phyloP scores from a whole-genome alignment of 2,797 vertebrate species.

The Rhinatrema bivittatum region DNA sequence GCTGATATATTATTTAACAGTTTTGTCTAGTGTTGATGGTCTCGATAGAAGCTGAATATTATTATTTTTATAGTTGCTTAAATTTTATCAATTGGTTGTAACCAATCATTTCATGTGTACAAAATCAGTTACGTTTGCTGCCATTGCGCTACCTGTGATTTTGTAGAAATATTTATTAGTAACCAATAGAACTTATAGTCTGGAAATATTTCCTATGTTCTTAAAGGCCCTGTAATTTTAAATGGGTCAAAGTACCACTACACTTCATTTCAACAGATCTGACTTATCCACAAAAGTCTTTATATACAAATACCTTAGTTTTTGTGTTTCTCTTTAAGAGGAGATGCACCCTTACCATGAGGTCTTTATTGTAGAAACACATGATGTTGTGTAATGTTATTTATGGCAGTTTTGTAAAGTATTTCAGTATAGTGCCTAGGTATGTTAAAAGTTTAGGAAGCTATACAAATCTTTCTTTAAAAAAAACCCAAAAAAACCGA shows the following conservation, averaged over 20 bases:
- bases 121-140: slow-evolving; percentile 29
- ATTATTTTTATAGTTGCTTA: slow-evolving; percentile 55
- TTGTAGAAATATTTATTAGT: slow-evolving; percentile 46
- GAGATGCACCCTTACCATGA: slow-evolving; percentile 50
- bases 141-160: slow-evolving; percentile 44
- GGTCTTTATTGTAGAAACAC: slow-evolving; percentile 62
- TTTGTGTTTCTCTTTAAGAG: slow-evolving; percentile 67
- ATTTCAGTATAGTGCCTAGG: slow-evolving; percentile 61
- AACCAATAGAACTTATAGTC: slow-evolving; percentile 33
- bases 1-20: slow-evolving; percentile 52
- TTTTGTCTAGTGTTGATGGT: slow-evolving; percentile 61
- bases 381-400: slow-evolving; percentile 61
- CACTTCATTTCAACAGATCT: slow-evolving; percentile 42
- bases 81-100: slow-evolving; percentile 34
- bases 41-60: slow-evolving; percentile 58
- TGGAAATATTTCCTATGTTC: slow-evolving; percentile 36
- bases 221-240: slow-evolving; percentile 29
- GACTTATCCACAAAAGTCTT: slow-evolving; percentile 43
- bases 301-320: slow-evolving; percentile 61
- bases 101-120: slow-evolving; percentile 29
- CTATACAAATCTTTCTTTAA: slow-evolving; percentile 58
- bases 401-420: slow-evolving; percentile 70
- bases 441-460: slow-evolving; percentile 45
- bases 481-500: slow-evolving; percentile 54
- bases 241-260: too few species aligned